These are phyloP conservation scores for Hemibagrus wyckioides DNA, from an alignment of 2,113 vertebrate species.

Conservation along the genomic window DNA sequence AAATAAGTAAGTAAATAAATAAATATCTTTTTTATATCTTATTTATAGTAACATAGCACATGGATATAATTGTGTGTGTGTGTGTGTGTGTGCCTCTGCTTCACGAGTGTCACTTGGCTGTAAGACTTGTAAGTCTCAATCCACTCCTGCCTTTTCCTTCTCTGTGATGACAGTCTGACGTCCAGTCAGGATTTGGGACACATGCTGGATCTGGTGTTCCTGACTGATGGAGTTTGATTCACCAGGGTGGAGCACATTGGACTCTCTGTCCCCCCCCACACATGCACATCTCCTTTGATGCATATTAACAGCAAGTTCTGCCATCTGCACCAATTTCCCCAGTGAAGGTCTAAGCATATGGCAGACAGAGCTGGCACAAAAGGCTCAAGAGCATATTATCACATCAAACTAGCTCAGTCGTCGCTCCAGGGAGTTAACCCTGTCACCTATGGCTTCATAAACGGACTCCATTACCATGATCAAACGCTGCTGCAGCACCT, in stretches of 20 bases:
- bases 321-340: conserved; percentile 54
- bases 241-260: conserved; percentile 16
- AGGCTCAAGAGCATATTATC: conserved; percentile 49
- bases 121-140: not conserved
- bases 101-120: not conserved
- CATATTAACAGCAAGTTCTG: conserved; percentile 46
- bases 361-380: conserved; percentile 43
- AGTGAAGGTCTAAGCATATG: conserved; percentile 51
- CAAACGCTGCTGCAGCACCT: conserved; percentile 46
- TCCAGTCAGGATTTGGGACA: conserved; percentile 10
- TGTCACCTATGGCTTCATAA: conserved; percentile 50
- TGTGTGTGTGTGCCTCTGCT: too few species aligned
- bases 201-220: conserved; percentile 39
- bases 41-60: too few species aligned
- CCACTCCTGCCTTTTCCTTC: not conserved
- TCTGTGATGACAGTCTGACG: conserved; percentile 16
- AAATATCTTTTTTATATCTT: too few species aligned
- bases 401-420: conserved; percentile 48
- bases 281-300: conserved; percentile 32
- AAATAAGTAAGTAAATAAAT: too few species aligned
- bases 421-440: conserved; percentile 42
- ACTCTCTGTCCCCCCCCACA: not conserved
- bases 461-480: conserved; percentile 52
- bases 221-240: conserved; percentile 36
- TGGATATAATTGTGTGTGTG: too few species aligned